Conservation (phyloP, 1,140 invertebrate genomes). For the Camponotus pennsylvanicus region DNA sequence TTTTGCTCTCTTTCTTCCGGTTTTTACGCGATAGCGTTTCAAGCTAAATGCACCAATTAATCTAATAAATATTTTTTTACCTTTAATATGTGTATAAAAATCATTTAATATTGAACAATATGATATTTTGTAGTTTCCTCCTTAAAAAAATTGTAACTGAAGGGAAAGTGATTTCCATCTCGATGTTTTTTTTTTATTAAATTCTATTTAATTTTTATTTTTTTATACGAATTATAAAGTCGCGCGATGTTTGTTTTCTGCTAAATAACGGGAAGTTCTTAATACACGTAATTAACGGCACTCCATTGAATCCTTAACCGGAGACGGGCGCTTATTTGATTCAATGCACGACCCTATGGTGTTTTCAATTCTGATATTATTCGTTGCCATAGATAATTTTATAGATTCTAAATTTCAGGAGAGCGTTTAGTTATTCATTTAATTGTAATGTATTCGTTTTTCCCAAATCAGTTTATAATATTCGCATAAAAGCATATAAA, state of each 20-base stretch:
- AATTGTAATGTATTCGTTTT: not conserved
- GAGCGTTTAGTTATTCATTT: not conserved
- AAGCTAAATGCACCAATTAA: not conserved
- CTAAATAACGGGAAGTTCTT: constrained; percentile 42
- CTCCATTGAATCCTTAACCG: constrained; percentile 41
- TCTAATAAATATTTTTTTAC: not conserved
- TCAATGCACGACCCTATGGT: constrained; percentile 29
- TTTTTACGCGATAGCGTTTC: no score
- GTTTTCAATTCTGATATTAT: constrained; percentile 31
- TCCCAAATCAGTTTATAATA: not conserved
- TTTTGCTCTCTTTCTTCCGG: not conserved
- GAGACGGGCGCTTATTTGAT: constrained; percentile 26
- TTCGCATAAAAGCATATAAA: not conserved
- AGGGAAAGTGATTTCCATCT: not conserved
- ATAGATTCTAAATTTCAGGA: not conserved
- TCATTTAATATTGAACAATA: not conserved
- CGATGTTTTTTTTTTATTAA: not conserved
- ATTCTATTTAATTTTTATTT: not conserved
- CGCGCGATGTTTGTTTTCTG: constrained; percentile 31
- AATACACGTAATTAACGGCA: constrained; percentile 39
- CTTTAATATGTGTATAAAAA: not conserved
- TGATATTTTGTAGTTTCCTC: not conserved
- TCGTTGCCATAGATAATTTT: constrained; percentile 1
- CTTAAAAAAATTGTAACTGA: not conserved
- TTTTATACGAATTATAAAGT: constrained; percentile 12